Conservation (phyloP, 1,140 invertebrate genomes). For the Globodera ellingtonae region DNA sequence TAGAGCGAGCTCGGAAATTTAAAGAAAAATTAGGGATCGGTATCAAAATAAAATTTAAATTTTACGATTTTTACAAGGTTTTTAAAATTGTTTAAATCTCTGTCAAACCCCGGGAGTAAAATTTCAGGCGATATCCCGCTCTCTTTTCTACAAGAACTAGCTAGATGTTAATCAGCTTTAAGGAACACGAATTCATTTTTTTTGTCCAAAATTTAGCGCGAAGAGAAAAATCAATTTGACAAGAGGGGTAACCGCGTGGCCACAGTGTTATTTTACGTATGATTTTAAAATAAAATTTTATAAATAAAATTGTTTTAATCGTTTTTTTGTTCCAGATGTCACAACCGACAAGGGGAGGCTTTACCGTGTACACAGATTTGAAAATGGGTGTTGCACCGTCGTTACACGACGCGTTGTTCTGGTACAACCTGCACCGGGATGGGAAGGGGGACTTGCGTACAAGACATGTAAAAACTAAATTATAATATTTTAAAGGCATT, state of each 20-base stretch:
- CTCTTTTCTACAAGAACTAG: too few relatives aligned
- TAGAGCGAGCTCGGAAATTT: too few relatives aligned
- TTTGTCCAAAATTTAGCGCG: conserved; percentile 69
- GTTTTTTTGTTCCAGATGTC: conserved; percentile 68
- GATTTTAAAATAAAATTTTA: not conserved
- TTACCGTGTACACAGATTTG: conserved; percentile 61
- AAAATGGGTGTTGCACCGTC: conserved; percentile 53
- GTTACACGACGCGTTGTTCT: conserved; percentile 83
- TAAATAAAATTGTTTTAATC: not conserved
- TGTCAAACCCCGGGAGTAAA: too few relatives aligned
- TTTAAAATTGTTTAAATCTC: too few relatives aligned
- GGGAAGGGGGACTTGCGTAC: conserved; percentile 89
- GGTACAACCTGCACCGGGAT: conserved; percentile 87
- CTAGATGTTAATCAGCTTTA: not conserved
- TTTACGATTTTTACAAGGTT: too few relatives aligned
- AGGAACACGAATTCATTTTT: not conserved
- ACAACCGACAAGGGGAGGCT: conserved; percentile 77
- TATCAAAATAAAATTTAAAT: too few relatives aligned
- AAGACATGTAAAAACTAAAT: conserved; percentile 71
- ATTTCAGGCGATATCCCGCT: too few relatives aligned
- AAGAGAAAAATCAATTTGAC: conserved; percentile 81
- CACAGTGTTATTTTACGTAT: conserved; percentile 63
- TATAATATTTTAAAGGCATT: not conserved
- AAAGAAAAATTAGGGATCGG: too few relatives aligned
- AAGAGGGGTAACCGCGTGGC: conserved; percentile 88